These are phyloP conservation scores for Yponomeuta cagnagella DNA, from an alignment of 2,888 invertebrate species.

Conservation along the genomic window DNA sequence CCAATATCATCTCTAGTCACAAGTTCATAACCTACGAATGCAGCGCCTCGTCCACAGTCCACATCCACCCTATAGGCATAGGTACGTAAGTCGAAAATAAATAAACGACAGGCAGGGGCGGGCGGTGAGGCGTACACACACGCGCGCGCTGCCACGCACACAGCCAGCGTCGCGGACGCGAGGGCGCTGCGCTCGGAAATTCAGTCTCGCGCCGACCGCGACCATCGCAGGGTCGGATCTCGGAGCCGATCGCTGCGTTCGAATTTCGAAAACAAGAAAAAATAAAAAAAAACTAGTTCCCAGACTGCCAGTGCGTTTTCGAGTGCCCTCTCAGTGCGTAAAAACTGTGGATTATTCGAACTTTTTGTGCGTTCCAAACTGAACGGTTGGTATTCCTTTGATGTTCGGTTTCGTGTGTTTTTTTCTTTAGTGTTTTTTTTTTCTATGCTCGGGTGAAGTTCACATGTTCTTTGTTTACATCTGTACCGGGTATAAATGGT, in stretches of 20 bases:
- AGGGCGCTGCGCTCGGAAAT: slow-evolving; percentile 67
- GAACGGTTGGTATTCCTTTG: slow-evolving; percentile 60
- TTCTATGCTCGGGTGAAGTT: slow-evolving; percentile 30
- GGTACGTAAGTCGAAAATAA: slow-evolving; percentile 46
- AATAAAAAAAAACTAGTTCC: slow-evolving; percentile 67
- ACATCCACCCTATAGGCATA: slow-evolving; percentile 40
- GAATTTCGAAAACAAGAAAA: slow-evolving; percentile 40
- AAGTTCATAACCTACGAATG: slow-evolving; percentile 14
- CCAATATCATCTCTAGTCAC: not conserved
- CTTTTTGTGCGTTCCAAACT: slow-evolving; percentile 40
- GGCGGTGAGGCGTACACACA: slow-evolving; percentile 40
- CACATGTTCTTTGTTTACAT: slow-evolving; percentile 64
- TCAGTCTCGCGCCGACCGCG: slow-evolving; percentile 74
- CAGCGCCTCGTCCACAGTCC: slow-evolving; percentile 18
- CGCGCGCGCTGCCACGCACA: slow-evolving; percentile 43
- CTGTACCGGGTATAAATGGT: slow-evolving; percentile 46
- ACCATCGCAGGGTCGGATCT: slow-evolving; percentile 43
- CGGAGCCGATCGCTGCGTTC: slow-evolving; percentile 47
- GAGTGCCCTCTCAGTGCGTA: slow-evolving; percentile 45
- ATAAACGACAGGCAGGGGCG: slow-evolving; percentile 46
- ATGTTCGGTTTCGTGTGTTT: slow-evolving; percentile 20
- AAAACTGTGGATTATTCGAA: slow-evolving; percentile 42
- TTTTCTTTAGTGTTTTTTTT: slow-evolving; percentile 24
- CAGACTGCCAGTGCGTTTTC: slow-evolving; percentile 58
- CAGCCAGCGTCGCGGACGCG: slow-evolving; percentile 44